Base-by-base conservation (phyloP, 2,797 vertebrate genomes). In the Myripristis murdjan region DNA sequence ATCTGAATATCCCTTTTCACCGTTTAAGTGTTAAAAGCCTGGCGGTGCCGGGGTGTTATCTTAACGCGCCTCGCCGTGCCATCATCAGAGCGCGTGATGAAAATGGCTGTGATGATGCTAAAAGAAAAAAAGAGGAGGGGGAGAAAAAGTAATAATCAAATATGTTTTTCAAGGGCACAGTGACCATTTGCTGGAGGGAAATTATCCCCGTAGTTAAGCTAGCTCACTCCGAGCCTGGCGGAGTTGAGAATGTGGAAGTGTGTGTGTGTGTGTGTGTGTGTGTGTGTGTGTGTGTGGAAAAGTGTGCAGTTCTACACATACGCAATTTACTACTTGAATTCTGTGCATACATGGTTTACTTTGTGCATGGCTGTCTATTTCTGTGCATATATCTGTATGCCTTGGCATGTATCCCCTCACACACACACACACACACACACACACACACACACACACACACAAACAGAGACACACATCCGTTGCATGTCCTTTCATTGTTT, bases 21-120 rank as follows among this genome's bases (percentile, higher is more conserved):
- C 93, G 87, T 94, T 94, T 92, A 94, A 95, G 93, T 94, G 94
- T 95, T 95, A 95, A 95, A 95, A 95, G 94, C 93, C 94, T 95
- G 91, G 87, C 81, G 90, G 92, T 92, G 91, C 89, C 18, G 82
- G 90, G 89, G 92, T 93, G 95, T 92, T 93, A 91, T 93, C 91
- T 92, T 91, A 91, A 90, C 88, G 91, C 91, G 90, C 92, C 90
- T 90, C 90, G 89, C 92, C 88, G 81, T 89, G 83, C 84, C 81
- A 91, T 87, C 91, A 92, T 92, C 87, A 91, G 88, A 87, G 87
- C 56, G 91, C 87, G 85, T 92, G 91, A 91, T 92, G 89, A 92
- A 94, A 95, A 94, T 92, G 90, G 91, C 92, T 93, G 90, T 93
- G 92, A 94, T 92, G 91, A 94, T 95, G 92, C 92, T 93, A 92